phyloP scores from a whole-genome alignment of 2,888 invertebrate genomes.

The Apotomis turbidana region DNA sequence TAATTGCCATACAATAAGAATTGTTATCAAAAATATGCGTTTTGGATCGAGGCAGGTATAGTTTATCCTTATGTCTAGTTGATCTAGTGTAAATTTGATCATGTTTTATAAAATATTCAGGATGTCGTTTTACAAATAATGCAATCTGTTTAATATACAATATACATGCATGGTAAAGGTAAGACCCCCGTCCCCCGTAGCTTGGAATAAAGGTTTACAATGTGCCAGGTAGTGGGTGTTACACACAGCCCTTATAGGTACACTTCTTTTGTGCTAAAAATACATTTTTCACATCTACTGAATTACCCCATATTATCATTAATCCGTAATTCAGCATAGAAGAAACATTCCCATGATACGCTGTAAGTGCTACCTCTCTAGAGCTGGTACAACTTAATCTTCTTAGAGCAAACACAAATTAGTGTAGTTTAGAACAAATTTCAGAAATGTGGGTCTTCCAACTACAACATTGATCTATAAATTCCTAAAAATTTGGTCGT shows the following conservation, averaged over 20 bases:
- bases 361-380: slow-evolving; percentile 3
- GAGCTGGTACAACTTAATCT: neutral
- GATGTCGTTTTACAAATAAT: slow-evolving; percentile 6
- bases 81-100: neutral
- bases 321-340: too few species aligned
- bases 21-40: slow-evolving; percentile 1
- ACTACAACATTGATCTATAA: neutral
- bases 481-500: neutral
- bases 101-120: neutral
- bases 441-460: neutral
- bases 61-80: slow-evolving; percentile 7
- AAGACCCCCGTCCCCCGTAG: neutral
- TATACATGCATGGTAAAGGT: neutral
- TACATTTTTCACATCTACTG: neutral
- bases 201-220: slow-evolving; percentile 3
- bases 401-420: neutral
- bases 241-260: slow-evolving; percentile 15
- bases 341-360: neutral
- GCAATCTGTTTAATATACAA: neutral
- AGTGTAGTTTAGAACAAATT: neutral
- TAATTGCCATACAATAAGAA: too few species aligned
- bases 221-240: neutral
- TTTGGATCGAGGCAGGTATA: neutral
- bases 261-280: slow-evolving; percentile 11
- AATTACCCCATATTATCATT: too few species aligned